phyloP scores from a whole-genome alignment of 2,888 invertebrate genomes.

The Rotaria socialis region DNA sequence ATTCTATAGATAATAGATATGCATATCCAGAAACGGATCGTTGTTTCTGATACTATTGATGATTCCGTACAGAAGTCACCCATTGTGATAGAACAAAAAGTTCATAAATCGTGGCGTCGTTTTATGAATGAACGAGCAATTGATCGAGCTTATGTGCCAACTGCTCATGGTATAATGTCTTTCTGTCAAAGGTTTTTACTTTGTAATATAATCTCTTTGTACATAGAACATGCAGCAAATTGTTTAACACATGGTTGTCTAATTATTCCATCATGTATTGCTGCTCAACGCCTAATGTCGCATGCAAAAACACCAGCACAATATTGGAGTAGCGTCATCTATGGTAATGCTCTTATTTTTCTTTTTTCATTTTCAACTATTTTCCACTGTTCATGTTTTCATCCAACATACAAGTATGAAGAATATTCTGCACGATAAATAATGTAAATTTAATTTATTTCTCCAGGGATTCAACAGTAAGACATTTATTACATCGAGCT shows the following conservation, averaged over 20 bases:
- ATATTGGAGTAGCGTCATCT: slow-evolving; percentile 75
- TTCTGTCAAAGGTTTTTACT: no score
- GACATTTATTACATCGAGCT: slow-evolving; percentile 82
- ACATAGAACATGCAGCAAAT: slow-evolving; percentile 81
- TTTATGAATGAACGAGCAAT: slow-evolving; percentile 6
- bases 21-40: neutral
- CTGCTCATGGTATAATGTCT: neutral
- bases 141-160: slow-evolving; percentile 6
- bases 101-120: neutral
- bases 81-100: neutral
- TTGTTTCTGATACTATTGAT: neutral
- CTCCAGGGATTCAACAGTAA: slow-evolving; percentile 62
- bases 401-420: slow-evolving; percentile 56
- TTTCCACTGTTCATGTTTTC: slow-evolving; percentile 78
- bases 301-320: slow-evolving; percentile 66
- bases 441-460: neutral
- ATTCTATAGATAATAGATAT: neutral
- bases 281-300: slow-evolving; percentile 25
- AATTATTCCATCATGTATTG: slow-evolving; percentile 47
- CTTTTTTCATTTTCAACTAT: slow-evolving; percentile 81
- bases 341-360: slow-evolving; percentile 76
- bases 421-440: neutral
- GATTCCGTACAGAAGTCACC: neutral
- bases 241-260: slow-evolving; percentile 78
- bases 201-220: neutral